phyloP scores from a whole-genome alignment of 2,888 invertebrate genomes.

The Epirrita christyi region DNA sequence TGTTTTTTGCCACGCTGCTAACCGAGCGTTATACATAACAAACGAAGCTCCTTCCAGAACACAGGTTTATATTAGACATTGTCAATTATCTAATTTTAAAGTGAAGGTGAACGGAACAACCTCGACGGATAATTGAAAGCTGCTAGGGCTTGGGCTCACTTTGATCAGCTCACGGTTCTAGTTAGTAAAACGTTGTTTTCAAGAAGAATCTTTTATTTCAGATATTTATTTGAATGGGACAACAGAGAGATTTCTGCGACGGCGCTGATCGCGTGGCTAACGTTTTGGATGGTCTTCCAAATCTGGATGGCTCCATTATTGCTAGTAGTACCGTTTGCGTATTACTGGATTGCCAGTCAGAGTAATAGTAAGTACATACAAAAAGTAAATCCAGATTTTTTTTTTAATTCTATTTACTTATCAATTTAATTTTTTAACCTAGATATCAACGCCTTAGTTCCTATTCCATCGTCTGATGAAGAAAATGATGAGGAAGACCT shows the following conservation, averaged over 20 bases:
- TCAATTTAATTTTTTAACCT: conserved; percentile 36
- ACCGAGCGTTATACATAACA: no score
- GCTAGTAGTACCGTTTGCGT: conserved; percentile 62
- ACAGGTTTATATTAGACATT: no score
- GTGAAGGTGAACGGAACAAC: no score
- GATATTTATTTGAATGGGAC: conserved; percentile 75
- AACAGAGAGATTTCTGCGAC: conserved; percentile 65
- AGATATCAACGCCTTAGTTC: conserved; percentile 55
- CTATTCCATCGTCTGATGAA: conserved; percentile 57
- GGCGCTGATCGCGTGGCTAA: conserved; percentile 65
- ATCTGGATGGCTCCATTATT: conserved; percentile 76
- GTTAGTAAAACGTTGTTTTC: no score
- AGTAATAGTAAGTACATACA: conserved; percentile 54
- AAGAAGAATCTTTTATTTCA: conserved; percentile 33
- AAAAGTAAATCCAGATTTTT: no score
- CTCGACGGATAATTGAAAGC: no score
- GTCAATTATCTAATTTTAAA: no score
- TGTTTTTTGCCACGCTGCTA: no score
- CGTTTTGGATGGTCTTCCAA: conserved; percentile 72
- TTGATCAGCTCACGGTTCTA: no score
- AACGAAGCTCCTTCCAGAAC: no score
- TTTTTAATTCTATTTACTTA: not conserved
- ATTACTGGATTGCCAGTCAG: conserved; percentile 62
- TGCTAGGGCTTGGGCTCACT: no score
- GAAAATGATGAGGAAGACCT: conserved; percentile 69